Conservation (phyloP, 2,797 vertebrate species). For the Eidolon dupreanum region DNA sequence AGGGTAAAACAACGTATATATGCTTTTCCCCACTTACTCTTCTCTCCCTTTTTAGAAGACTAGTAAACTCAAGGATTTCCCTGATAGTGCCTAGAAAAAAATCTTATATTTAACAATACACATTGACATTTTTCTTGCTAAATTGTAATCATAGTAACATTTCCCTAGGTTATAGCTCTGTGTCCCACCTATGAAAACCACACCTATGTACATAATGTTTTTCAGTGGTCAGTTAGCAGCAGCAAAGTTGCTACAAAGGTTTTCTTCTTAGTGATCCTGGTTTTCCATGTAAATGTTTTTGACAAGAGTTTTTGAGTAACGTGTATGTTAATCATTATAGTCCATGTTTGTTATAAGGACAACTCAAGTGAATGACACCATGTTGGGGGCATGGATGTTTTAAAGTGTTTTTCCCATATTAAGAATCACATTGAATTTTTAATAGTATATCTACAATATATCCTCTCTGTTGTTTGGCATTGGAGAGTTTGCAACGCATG, state of each 20-base stretch:
- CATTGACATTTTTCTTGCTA: slow-evolving; percentile 50
- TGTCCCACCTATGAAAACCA: background rate
- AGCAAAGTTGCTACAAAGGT: background rate
- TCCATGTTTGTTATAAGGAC: background rate
- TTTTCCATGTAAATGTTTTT: background rate
- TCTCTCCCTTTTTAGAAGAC: slow-evolving; percentile 44
- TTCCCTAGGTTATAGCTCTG: slow-evolving; percentile 51
- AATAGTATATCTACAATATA: background rate
- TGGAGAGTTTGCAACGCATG: slow-evolving; percentile 7
- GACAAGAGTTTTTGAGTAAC: background rate
- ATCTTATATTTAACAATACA: slow-evolving; percentile 66
- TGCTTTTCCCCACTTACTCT: background rate
- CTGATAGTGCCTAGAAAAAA: slow-evolving; percentile 36
- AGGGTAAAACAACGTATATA: background rate
- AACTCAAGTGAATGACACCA: background rate
- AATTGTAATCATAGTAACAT: slow-evolving; percentile 67
- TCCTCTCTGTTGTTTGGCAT: background rate
- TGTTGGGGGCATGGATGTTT: background rate
- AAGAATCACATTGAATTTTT: background rate
- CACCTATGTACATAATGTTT: background rate
- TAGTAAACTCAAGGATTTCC: slow-evolving; percentile 21
- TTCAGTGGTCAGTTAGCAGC: background rate
- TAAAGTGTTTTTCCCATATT: background rate
- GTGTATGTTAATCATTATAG: background rate
- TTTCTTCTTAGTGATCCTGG: background rate